Evolutionary conservation across 2,797 vertebrate species (phyloP), one percentile per base, ranked within the genome.

Genomic region (Mus minutoides): DNA sequence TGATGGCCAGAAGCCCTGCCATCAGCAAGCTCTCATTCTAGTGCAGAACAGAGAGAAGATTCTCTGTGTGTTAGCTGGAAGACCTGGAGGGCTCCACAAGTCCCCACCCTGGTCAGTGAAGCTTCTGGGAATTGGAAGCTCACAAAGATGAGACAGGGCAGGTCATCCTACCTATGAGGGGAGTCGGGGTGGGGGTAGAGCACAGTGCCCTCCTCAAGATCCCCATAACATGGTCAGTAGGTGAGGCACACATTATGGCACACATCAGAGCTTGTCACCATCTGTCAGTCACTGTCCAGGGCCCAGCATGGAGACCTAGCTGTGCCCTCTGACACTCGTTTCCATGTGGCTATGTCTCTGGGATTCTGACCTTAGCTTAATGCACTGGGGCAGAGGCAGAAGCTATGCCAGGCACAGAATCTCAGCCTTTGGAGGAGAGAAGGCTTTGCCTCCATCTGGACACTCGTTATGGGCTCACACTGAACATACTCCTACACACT

Each of bases 31-130:
- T 67, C 24, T 31, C 31, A 60, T 46, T 89, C 6, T 19, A 21
- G 24, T 12, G 0, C 3, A 62, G 31, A 67, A 52, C 24, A 16
- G 76, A 34, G 6, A 31, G 82, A 58, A 7, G 31, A 43, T 21
- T 37, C 34, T 0, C 0, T 9, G 37, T 0, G 24, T 1, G 31
- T 6, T 19, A 0, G 16, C 17, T 14, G 29, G 37, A 52, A 67
- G 6, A 3, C 11, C 46, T 6, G 22, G 62, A 46, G 3, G 21
- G 31, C 40, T 22, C 43, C 3, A 0, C 3, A 46, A 34, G 43
- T 24, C n/a, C 12, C n/a, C 2, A 5, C 19, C 60, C 46, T 24
- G 21, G 75, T 46, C 90, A 24, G n/a, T 60, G 29, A 49, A 49
- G 49, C 40, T 73, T 76, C 31, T 34, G 4, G 0, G 62, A 86